phyloP scores from a whole-genome alignment of 1,140 invertebrate genomes.

The Kradibia gibbosae region DNA sequence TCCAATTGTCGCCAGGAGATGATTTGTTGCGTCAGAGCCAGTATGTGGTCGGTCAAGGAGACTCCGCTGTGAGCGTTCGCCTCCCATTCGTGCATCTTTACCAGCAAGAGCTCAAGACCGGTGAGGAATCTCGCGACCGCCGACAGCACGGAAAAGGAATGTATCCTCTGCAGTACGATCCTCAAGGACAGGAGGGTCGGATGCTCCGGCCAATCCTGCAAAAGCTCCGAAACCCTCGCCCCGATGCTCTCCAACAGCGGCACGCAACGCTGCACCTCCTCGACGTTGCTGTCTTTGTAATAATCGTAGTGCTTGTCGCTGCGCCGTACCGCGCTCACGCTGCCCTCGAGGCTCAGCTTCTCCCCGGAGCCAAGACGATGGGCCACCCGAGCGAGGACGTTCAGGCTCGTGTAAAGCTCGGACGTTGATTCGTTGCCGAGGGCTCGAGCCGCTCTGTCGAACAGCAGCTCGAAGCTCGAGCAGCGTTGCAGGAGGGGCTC shows the following conservation, averaged over 20 bases:
- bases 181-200: conserved; percentile 85
- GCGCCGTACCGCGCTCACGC: neutral
- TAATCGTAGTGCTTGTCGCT: conserved; percentile 78
- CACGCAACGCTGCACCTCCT: conserved; percentile 82
- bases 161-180: conserved; percentile 82
- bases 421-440: conserved; percentile 73
- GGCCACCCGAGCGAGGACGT: conserved; percentile 64
- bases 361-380: conserved; percentile 47
- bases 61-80: conserved; percentile 90
- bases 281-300: conserved; percentile 88
- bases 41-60: conserved; percentile 81
- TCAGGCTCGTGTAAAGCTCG: conserved; percentile 74
- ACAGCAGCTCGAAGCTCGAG: conserved; percentile 73
- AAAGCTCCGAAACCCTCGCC: conserved; percentile 78
- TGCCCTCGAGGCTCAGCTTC: neutral
- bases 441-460: conserved; percentile 69
- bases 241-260: conserved; percentile 79
- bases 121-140: conserved; percentile 91
- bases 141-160: conserved; percentile 84
- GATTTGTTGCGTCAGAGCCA: conserved; percentile 84
- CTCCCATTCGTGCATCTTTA: conserved; percentile 92
- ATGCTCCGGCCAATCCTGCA: conserved; percentile 91
- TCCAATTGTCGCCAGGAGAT: conserved; percentile 94
- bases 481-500: conserved; percentile 76
- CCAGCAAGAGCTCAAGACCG: conserved; percentile 90